Evolutionary conservation across 35 echinoderm and acorn worm species (phyloP), one percentile per base, ranked within the genome.

Genomic region (Diadema setosum): DNA sequence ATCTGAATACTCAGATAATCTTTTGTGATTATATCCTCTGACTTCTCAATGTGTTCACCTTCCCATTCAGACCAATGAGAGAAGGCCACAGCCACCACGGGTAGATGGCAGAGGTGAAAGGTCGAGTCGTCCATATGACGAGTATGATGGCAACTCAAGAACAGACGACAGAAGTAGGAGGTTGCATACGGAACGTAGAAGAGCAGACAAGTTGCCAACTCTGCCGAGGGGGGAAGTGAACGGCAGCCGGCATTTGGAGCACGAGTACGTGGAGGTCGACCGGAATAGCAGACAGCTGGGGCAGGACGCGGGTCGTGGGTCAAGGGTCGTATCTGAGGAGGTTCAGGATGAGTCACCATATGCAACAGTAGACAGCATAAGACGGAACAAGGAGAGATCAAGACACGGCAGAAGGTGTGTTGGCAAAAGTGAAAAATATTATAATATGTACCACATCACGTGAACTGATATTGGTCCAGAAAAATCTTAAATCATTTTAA

Each of bases 281-380:
- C 26, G 32, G 67, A 29, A 29, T 34, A 20, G 81, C 41, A 20
- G 45, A 15, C 42, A 2, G 48, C 43, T 12, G 33, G 33, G 83
- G 58, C 12, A 42, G 75, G 42, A 43, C 20, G 7, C 42, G 30
- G 39, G 29, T n/a, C 59, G 20, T 29, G 69, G 58, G 85, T 73
- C 70, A 91, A 18, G 60, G 81, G 60, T 49, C 57, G 90, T 63
- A 83, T 73, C 50, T 74, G 20, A 45, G 75, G 80, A 65, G 57
- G 70, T 86, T 44, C 16, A 34, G 15, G 82, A 56, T 25, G 90
- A 92, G 25, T 44, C 83, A 37, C 84, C 90, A 0, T 92, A 92
- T 83, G 90, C 90, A 56, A 92, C 90, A 3, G 87, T 92, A 46
- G 90, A 87, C 23, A 92, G 90, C 45, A 92, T 92, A 27, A 87